Percentiles rank a stretch among this genome's conserved stretches.
Conservation (phyloP, 2,797 vertebrate genomes). For the Falco concolor region DNA sequence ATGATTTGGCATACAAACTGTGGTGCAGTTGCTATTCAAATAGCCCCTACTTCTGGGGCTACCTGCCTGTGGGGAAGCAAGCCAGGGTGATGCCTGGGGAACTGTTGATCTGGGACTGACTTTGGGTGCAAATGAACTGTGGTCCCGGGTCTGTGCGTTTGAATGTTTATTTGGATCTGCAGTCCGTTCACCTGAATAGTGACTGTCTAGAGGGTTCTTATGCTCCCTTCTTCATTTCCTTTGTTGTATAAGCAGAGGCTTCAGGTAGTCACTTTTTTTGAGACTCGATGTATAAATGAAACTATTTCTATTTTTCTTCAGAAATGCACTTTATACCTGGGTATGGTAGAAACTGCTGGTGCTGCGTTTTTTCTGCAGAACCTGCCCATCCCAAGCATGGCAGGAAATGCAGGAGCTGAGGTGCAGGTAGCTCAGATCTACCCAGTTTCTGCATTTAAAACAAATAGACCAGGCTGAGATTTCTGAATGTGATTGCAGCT, state of each 20-base stretch:
- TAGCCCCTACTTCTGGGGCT: neutral
- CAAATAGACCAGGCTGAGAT: neutral
- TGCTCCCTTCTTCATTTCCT: neutral
- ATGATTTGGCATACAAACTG: neutral
- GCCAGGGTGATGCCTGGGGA: neutral
- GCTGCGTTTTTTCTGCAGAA: neutral
- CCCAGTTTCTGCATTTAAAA: neutral
- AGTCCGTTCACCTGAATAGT: accelerated
- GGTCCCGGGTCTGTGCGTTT: neutral
- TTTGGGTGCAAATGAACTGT: neutral
- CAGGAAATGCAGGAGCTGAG: neutral
- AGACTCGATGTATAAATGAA: neutral
- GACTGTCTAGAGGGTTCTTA: neutral
- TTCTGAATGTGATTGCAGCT: neutral
- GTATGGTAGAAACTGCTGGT: neutral
- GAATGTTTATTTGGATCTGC: neutral
- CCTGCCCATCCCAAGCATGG: neutral
- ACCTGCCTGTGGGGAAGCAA: accelerated
- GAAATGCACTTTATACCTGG: neutral
- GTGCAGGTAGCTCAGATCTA: neutral
- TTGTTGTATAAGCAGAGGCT: neutral
- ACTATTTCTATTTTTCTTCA: neutral
- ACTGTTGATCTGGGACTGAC: accelerated
- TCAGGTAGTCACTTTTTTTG: neutral
- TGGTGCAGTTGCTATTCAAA: neutral